Base-by-base conservation (phyloP, 2,797 vertebrate species). In the Pogoniulus pusillus region DNA sequence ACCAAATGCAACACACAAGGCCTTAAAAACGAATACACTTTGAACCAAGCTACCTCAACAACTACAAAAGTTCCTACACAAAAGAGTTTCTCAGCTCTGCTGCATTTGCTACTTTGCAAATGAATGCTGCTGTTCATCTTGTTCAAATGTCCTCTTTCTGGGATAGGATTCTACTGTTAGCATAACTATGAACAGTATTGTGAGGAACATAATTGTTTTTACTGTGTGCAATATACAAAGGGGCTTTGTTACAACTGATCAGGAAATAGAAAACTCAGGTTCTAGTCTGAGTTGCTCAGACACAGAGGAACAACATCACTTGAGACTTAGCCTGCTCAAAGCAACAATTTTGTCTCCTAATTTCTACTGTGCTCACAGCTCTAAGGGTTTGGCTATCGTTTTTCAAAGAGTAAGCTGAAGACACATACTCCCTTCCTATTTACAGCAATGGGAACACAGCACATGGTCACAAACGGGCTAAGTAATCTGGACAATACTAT, bases 351-450 rank as follows among this genome's bases (percentile, higher is more conserved):
- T 59, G n/a, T n/a, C 24, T 89, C 53, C 32, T 53, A 75, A 53
- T 6, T 70, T 57, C 47, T 59, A 29, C 39, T 76, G 17, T 70
- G 35, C 39, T 32, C 41, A 37, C 17, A 63, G 37, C 47, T 59
- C 14, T 16, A 15, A 37, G 37, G 20, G 55, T 77, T 47, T 76
- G 19, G 23, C 24, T 37, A 63, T 62, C 65, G 30, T 2, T 80
- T 66, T 26, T 41, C 55, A 49, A 34, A 51, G n/a, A 75, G 24
- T 9, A 23, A 78, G 15, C 35, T 58, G 37, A 34, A 65, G 16
- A 37, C 0, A 1, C 1, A 1, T 2, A n/a, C n/a, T 20, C 4
- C 16, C 12, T 66, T 10, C 3, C 10, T 53, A 4, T 15, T 83
- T 53, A 39, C 24, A 83, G 35, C 24, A 43, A 12, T 4, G 10